These are phyloP conservation scores for Pseudopipra pipra DNA, from an alignment of 2,113 vertebrate species.

Conservation along the genomic window DNA sequence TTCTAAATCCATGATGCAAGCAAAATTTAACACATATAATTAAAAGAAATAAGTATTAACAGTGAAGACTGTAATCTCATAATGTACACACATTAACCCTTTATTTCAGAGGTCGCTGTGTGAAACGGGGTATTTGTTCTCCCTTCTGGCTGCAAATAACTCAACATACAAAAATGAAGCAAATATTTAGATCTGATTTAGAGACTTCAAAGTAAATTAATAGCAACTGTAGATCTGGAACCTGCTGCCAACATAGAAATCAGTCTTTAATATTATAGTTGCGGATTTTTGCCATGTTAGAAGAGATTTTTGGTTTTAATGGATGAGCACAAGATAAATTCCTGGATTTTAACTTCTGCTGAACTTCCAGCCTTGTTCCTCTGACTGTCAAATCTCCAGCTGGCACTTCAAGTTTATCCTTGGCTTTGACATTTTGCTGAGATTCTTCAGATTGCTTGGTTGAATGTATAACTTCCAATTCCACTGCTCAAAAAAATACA, in stretches of 20 bases:
- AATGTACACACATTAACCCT: not conserved
- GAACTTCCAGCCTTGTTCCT: slow-evolving; percentile 68
- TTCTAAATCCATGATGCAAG: slow-evolving; percentile 47
- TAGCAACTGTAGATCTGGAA: not conserved
- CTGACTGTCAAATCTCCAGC: slow-evolving; percentile 35
- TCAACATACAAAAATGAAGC: not conserved
- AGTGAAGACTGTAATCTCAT: not conserved
- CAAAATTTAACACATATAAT: not conserved
- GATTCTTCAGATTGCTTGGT: not conserved
- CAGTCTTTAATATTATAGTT: slow-evolving; percentile 90
- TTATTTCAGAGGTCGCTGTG: not conserved
- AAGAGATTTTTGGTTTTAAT: slow-evolving; percentile 37
- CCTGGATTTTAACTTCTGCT: slow-evolving; percentile 55
- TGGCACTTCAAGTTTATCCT: not conserved
- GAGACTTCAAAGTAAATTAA: not conserved
- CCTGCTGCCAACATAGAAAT: slow-evolving; percentile 10
- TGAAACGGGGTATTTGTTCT: not conserved
- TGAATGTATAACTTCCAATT: not conserved
- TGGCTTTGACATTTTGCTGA: not conserved
- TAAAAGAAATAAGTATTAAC: slow-evolving; percentile 39
- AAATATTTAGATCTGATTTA: not conserved
- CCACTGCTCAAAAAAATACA: not conserved
- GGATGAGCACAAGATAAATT: not conserved
- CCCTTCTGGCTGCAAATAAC: not conserved
- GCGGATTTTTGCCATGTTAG: slow-evolving; percentile 70